phyloP scores from a whole-genome alignment of 1,140 invertebrate species.

The Cyclargus thomasi region DNA sequence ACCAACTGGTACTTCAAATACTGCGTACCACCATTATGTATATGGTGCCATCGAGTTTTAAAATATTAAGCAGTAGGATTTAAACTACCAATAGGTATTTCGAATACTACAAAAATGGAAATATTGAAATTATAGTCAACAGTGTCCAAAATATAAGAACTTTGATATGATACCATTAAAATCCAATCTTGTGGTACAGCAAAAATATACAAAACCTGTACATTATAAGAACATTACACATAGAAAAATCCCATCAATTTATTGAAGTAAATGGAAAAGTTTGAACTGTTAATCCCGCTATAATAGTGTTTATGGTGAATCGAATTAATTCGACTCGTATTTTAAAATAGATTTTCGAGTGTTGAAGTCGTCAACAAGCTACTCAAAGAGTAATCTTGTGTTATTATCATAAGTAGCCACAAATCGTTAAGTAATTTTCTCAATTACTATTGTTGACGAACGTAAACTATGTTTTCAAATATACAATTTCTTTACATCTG shows the following conservation, averaged over 20 bases:
- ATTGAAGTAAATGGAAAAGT: not conserved
- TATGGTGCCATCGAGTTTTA: too few species aligned
- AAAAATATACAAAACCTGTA: not conserved
- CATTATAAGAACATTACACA: not conserved
- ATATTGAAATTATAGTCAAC: too few species aligned
- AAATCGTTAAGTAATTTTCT: not conserved
- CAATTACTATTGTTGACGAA: not conserved
- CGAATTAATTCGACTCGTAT: not conserved
- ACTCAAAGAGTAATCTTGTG: not conserved
- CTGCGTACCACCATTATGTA: too few species aligned
- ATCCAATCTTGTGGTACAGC: too few species aligned
- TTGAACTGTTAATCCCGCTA: not conserved
- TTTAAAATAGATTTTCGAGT: not conserved
- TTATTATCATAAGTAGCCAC: not conserved
- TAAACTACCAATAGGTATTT: too few species aligned
- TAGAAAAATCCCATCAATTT: not conserved
- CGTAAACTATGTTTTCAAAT: not conserved
- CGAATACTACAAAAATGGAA: too few species aligned
- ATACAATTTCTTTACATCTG: not conserved
- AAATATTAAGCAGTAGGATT: too few species aligned
- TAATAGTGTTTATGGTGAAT: not conserved
- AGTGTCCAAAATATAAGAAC: too few species aligned
- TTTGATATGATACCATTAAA: too few species aligned
- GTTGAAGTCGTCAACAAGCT: not conserved
- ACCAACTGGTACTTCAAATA: too few species aligned